phyloP scores from a whole-genome alignment of 2,797 vertebrate species.

The Neomorphus geoffroyi region DNA sequence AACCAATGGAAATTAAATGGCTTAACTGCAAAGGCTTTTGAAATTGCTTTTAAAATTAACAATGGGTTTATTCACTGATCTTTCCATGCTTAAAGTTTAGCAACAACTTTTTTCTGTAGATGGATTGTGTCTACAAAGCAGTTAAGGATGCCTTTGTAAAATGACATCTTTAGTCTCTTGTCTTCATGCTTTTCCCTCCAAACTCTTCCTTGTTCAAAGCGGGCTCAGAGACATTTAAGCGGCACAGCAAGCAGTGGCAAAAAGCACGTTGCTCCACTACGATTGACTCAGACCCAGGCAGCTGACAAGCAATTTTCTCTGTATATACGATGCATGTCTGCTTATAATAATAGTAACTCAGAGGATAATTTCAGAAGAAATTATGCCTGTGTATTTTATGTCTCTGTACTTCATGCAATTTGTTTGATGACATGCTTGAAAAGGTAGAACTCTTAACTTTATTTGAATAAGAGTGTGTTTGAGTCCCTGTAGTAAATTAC shows the following conservation, averaged over 20 bases:
- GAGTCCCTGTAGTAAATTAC: not conserved
- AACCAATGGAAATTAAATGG: conserved; percentile 65
- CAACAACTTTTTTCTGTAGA: not conserved
- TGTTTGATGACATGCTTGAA: not conserved
- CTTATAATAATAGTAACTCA: not conserved
- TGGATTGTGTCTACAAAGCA: not conserved
- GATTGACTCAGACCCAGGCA: not conserved
- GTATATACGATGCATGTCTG: not conserved
- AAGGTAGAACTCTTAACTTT: not conserved
- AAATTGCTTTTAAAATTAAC: conserved; percentile 66
- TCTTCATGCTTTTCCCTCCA: not conserved
- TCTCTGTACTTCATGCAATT: not conserved
- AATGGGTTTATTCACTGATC: conserved; percentile 51
- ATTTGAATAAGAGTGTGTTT: not conserved
- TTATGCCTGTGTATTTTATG: not conserved
- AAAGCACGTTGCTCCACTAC: not conserved
- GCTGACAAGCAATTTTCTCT: not conserved
- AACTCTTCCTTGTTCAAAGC: not conserved
- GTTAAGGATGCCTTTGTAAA: not conserved
- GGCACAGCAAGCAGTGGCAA: not conserved
- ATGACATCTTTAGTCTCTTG: not conserved
- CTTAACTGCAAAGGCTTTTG: conserved; percentile 50
- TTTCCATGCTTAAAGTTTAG: conserved; percentile 30
- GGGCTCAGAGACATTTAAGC: not conserved
- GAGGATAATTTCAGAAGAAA: not conserved